phyloP scores from a whole-genome alignment of 2,797 vertebrate species.

The Channa striata region DNA sequence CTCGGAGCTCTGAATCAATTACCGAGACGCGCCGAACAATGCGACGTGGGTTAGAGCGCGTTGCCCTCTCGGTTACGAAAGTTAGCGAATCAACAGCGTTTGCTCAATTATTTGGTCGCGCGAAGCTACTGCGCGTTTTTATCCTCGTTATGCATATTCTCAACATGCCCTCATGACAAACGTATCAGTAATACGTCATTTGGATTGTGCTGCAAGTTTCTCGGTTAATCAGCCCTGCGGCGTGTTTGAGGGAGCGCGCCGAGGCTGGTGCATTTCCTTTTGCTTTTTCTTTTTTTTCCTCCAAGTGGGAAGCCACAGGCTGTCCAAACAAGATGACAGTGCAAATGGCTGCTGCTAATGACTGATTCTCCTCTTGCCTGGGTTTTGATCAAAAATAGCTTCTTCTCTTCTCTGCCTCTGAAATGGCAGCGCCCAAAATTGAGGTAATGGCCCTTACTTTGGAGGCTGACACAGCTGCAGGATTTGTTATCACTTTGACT shows the following conservation, averaged over 20 bases:
- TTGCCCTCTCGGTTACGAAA: slow-evolving; percentile 7
- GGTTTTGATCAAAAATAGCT: slow-evolving; percentile 81
- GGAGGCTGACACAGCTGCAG: slow-evolving; percentile 45
- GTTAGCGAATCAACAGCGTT: slow-evolving; percentile 41
- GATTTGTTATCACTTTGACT: slow-evolving; percentile 50
- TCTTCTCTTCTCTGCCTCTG: slow-evolving; percentile 35
- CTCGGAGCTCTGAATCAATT: slow-evolving; percentile 49
- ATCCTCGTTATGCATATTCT: slow-evolving; percentile 15
- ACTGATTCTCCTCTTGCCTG: slow-evolving; percentile 73
- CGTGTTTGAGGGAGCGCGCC: background rate
- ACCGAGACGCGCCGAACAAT: slow-evolving; percentile 8
- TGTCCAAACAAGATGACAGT: slow-evolving; percentile 82
- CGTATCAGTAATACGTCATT: background rate
- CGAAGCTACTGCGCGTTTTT: slow-evolving; percentile 23
- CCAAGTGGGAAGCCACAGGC: slow-evolving; percentile 71
- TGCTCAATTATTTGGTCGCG: slow-evolving; percentile 29
- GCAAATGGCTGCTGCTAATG: slow-evolving; percentile 78
- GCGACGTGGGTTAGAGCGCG: slow-evolving; percentile 1
- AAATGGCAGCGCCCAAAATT: slow-evolving; percentile 68
- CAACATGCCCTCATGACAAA: slow-evolving; percentile 24
- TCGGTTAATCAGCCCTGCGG: slow-evolving; percentile 37
- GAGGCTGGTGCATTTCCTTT: slow-evolving; percentile 58
- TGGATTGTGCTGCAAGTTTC: slow-evolving; percentile 5
- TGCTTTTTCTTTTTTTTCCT: slow-evolving; percentile 1
- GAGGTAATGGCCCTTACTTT: slow-evolving; percentile 72